Percentiles rank a stretch among this genome's conserved stretches.
phyloP scores from a whole-genome alignment of 2,888 invertebrate genomes.

The Erebia palarica region DNA sequence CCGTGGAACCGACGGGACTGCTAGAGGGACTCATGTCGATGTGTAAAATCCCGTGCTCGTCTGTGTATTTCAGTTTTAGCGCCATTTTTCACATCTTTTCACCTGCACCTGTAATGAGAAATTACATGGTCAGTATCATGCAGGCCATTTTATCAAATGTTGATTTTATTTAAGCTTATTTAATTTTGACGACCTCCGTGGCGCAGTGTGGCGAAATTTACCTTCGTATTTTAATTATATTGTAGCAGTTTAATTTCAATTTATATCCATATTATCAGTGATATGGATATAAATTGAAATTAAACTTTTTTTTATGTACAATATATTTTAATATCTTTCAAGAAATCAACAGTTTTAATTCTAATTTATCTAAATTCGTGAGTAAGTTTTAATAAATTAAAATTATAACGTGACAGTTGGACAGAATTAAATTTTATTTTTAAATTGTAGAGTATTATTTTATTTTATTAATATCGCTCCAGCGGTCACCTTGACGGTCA shows the following conservation, averaged over 20 bases:
- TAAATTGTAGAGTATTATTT: neutral
- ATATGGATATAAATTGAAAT: too few relatives aligned
- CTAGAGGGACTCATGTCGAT: conserved; percentile 73
- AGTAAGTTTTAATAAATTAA: neutral
- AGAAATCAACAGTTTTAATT: too few relatives aligned
- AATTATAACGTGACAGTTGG: neutral
- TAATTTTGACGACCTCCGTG: too few relatives aligned
- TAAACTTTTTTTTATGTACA: too few relatives aligned
- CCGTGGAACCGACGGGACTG: conserved; percentile 47
- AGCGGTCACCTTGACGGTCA: conserved; percentile 21
- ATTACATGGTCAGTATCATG: neutral
- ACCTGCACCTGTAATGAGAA: conserved; percentile 41
- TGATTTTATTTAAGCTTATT: too few relatives aligned
- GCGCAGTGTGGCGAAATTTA: too few relatives aligned
- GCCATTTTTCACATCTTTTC: conserved; percentile 58
- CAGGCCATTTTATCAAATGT: too few relatives aligned
- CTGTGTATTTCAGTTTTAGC: conserved; percentile 72
- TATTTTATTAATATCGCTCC: neutral
- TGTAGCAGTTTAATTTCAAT: too few relatives aligned
- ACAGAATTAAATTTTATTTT: neutral
- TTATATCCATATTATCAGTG: too few relatives aligned
- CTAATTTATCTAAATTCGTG: too few relatives aligned
- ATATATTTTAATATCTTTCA: too few relatives aligned
- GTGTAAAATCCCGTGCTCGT: conserved; percentile 75
- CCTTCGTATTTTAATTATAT: too few relatives aligned